phyloP scores from a whole-genome alignment of 2,113 vertebrate genomes.

The Balaenoptera acutorostrata region DNA sequence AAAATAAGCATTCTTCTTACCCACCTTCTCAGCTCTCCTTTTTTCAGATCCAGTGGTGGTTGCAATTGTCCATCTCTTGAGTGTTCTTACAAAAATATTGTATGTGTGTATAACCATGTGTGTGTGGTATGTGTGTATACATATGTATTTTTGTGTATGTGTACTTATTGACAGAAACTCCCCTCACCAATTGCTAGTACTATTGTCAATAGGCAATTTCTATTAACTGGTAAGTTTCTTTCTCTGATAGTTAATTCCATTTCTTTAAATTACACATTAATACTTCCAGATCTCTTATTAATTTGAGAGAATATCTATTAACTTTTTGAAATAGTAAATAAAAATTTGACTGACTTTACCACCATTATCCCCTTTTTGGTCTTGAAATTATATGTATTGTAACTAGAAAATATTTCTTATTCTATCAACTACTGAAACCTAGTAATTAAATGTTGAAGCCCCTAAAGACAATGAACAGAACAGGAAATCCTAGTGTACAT shows the following conservation, averaged over 20 bases:
- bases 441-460: neutral
- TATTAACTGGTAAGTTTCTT: neutral
- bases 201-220: neutral
- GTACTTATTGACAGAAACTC: neutral
- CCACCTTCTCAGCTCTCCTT: fast-evolving
- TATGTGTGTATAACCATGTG: neutral
- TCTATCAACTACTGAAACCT: neutral
- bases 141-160: neutral
- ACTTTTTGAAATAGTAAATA: neutral
- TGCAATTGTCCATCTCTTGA: neutral
- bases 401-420: neutral
- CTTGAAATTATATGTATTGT: neutral
- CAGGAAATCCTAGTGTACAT: neutral
- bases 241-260: neutral
- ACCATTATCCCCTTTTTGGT: neutral
- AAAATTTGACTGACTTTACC: neutral
- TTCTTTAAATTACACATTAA: neutral
- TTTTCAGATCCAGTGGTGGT: neutral
- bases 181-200: neutral
- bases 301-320: neutral
- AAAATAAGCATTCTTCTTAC: neutral
- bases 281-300: neutral
- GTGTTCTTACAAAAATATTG: neutral
- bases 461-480: neutral
- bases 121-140: neutral